A percentile compares a stretch with the other conserved stretches of the same genome.
Evolutionary conservation across 2,113 vertebrate species (phyloP).

Genomic region (Nycticryphes semicollaris): DNA sequence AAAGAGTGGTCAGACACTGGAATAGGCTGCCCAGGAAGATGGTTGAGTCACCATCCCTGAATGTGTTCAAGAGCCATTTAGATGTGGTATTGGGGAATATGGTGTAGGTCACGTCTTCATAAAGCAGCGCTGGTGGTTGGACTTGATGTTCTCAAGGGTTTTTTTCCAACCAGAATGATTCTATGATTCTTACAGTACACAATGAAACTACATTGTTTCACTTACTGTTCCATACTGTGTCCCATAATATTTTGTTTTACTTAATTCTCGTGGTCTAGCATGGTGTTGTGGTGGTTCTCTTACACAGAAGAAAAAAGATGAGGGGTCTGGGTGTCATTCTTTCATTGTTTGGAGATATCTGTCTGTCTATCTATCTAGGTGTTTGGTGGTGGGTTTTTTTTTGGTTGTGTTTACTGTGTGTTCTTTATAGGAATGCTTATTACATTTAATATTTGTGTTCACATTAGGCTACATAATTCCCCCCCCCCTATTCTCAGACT

Average conservation of each 20-base stretch:
- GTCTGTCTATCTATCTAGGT: background rate
- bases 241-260: background rate
- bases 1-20: too few species aligned
- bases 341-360: background rate
- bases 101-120: too few species aligned
- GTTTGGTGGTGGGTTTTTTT: too few species aligned
- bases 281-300: background rate
- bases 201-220: background rate
- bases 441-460: background rate
- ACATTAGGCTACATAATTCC: background rate
- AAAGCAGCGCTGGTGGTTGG: too few species aligned
- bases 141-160: too few species aligned
- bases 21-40: too few species aligned
- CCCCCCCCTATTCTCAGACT: background rate
- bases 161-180: too few species aligned
- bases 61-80: too few species aligned
- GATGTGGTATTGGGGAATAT: too few species aligned
- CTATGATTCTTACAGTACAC: background rate
- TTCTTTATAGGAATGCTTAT: too few species aligned
- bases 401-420: background rate
- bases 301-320: background rate
- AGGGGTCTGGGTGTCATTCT: accelerated
- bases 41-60: too few species aligned
- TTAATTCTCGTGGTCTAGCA: background rate
- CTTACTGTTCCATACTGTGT: background rate